Conservation (phyloP, 2,888 invertebrate species). For the Cybosia mesomella region DNA sequence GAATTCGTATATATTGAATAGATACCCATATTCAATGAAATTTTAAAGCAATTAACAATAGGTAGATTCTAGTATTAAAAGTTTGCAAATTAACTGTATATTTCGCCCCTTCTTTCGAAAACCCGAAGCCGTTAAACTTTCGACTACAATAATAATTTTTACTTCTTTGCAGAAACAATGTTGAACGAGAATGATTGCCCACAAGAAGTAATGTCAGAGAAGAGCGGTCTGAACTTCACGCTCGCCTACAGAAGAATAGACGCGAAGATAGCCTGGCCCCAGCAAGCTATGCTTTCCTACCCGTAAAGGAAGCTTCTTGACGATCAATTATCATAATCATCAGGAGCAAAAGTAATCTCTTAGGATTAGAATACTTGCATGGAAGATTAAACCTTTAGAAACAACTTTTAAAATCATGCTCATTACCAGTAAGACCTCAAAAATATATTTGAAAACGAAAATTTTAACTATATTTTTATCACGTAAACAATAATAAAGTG, state of each 20-base stretch:
- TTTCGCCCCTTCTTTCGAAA: too few relatives aligned
- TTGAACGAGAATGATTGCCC: conserved; percentile 96
- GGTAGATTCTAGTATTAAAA: too few relatives aligned
- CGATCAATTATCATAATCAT: conserved; percentile 33
- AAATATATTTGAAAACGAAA: conserved; percentile 52
- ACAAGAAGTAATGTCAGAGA: conserved; percentile 92
- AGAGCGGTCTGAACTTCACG: conserved; percentile 94
- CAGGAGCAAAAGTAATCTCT: conserved; percentile 56
- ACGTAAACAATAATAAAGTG: conserved; percentile 75
- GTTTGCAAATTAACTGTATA: too few relatives aligned
- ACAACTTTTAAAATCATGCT: conserved; percentile 53
- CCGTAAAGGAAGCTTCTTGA: conserved; percentile 60
- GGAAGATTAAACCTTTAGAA: conserved; percentile 31
- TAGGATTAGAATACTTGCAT: conserved; percentile 43
- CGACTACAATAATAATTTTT: neutral
- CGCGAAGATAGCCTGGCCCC: conserved; percentile 99
- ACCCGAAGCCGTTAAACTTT: too few relatives aligned
- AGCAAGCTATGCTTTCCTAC: conserved; percentile 83
- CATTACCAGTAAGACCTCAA: conserved; percentile 59
- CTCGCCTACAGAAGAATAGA: conserved; percentile 98
- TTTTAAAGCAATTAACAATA: too few relatives aligned
- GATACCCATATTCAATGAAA: too few relatives aligned
- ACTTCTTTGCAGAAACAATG: conserved; percentile 91
- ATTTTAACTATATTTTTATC: conserved; percentile 73
- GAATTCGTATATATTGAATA: too few relatives aligned